These are phyloP conservation scores for Unio pictorum DNA, from an alignment of 2,888 invertebrate genomes.

Conservation along the genomic window DNA sequence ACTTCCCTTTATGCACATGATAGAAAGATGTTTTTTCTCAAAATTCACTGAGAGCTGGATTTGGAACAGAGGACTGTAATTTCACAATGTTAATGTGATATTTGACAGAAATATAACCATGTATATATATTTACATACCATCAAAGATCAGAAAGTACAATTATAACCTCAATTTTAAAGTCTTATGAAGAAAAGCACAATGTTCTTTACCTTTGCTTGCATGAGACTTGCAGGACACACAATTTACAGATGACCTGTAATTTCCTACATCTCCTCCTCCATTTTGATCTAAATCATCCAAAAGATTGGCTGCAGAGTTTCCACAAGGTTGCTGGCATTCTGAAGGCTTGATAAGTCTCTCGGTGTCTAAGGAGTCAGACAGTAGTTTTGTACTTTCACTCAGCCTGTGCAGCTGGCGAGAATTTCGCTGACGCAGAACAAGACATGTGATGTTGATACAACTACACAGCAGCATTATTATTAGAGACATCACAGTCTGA, in stretches of 20 bases:
- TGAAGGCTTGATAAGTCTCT: no score
- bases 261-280: constrained; percentile 3
- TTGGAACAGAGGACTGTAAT: no score
- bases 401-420: constrained; percentile 4
- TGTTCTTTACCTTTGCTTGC: no score
- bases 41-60: no score
- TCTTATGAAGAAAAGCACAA: neutral
- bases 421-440: constrained; percentile 85
- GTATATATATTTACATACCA: no score
- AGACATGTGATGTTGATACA: constrained; percentile 86
- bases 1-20: no score
- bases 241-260: constrained; percentile 10
- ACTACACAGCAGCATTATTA: constrained; percentile 64
- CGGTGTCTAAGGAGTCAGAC: no score
- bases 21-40: no score
- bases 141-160: no score
- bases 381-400: no score
- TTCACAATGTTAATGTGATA: no score
- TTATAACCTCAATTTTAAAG: neutral
- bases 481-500: constrained; percentile 54
- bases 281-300: constrained; percentile 10
- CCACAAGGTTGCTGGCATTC: neutral
- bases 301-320: constrained; percentile 15
- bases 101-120: no score
- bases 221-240: constrained; percentile 12